Base-by-base conservation (phyloP, 2,113 vertebrate genomes). In the Plestiodon gilberti region DNA sequence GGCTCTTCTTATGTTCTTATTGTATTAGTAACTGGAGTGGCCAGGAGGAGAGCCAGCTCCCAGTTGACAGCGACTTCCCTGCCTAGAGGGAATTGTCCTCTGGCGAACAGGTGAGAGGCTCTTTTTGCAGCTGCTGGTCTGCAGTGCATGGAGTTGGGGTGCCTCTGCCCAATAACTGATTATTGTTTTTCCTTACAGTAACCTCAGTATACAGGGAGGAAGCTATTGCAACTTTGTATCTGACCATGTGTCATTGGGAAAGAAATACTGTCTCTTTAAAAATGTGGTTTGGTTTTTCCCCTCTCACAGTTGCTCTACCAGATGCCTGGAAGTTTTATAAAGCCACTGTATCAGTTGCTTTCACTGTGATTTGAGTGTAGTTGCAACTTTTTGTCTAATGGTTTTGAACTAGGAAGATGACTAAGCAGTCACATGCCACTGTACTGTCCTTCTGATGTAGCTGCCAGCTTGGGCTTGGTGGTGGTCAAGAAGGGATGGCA, bases 341-440 rank as follows among this genome's bases (percentile, higher is more conserved):
- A 77, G 59, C 18, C 67, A 40, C 71, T 61, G n/a, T n/a, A n/a
- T n/a, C 20, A 57, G 70, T 35, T 70, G 38, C 23, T 77, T 22
- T 4, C 61, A 17, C 90, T 91, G 85, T 89, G 87, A 83, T 91
- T 48, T 85, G 85, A 92, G 88, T 83, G 81, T 81, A 87, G 71
- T 93, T 1, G 0, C 74, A 70, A 87, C 86, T 7, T 77, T 3
- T 90, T 84, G n/a, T 87, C 70, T 84, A 40, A 92, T 85, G 81
- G 80, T 3, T 1, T 85, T 3, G 91, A 87, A 84, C 84, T 91
- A 85, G 90, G 89, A 92, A 92, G 92, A 25, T 93, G 94, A 94
- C 90, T 90, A 88, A 92, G 93, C 91, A 82, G 20, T 94, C 91
- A 77, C 82, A 83, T 83, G 91, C 89, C 82, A n/a, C 28, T 43